phyloP scores from a whole-genome alignment of 2,888 invertebrate genomes.

The Zeuzera pyrina region DNA sequence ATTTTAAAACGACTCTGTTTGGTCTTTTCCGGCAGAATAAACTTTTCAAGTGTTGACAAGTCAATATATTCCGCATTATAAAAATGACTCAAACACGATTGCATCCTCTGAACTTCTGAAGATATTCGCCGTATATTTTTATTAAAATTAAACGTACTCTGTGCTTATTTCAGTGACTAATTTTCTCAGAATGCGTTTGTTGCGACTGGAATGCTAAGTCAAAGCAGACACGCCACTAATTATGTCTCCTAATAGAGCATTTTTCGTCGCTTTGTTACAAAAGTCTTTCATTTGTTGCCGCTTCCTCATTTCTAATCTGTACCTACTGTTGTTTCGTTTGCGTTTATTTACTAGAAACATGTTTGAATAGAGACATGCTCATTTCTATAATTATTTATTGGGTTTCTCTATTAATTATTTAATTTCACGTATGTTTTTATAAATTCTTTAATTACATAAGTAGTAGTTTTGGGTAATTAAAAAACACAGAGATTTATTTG shows the following conservation, averaged over 20 bases:
- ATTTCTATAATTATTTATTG: too few relatives aligned
- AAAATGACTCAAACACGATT: background rate
- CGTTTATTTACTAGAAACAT: too few relatives aligned
- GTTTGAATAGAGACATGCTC: too few relatives aligned
- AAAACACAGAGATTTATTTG: too few relatives aligned
- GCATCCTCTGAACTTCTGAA: background rate
- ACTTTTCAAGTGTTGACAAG: background rate
- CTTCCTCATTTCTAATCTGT: too few relatives aligned
- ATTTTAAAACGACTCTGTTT: slow-evolving; percentile 12
- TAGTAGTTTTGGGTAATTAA: too few relatives aligned
- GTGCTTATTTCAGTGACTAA: slow-evolving; percentile 26
- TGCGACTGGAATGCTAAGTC: slow-evolving; percentile 2
- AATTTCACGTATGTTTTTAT: too few relatives aligned
- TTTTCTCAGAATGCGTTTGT: slow-evolving; percentile 20
- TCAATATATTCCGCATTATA: background rate
- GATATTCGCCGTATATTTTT: slow-evolving; percentile 8
- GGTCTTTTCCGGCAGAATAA: background rate
- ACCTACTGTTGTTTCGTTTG: too few relatives aligned
- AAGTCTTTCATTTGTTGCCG: too few relatives aligned
- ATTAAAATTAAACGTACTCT: slow-evolving; percentile 10
- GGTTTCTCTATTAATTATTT: too few relatives aligned
- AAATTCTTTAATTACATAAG: too few relatives aligned
- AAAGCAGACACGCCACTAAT: slow-evolving; percentile 11
- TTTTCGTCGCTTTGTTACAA: slow-evolving; percentile 21
- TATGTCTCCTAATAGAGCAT: slow-evolving; percentile 16